These are phyloP conservation scores for Dioctria linearis DNA, from an alignment of 2,888 invertebrate genomes.

Conservation along the genomic window DNA sequence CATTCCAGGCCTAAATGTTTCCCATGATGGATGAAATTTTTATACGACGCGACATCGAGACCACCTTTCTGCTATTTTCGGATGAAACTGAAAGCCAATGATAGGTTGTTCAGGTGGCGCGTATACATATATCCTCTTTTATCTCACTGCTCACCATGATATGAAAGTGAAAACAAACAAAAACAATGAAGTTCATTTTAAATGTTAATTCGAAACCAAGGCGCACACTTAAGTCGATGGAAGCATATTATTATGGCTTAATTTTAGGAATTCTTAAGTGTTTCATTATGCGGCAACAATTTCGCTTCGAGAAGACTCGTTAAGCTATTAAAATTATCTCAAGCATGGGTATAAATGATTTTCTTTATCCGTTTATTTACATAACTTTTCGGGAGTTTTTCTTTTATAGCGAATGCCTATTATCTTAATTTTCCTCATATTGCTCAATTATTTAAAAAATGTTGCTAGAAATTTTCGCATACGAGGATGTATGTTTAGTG, in stretches of 20 bases:
- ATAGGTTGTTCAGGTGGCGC: not conserved
- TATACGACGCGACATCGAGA: not conserved
- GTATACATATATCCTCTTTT: not conserved
- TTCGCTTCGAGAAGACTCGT: constrained; percentile 4
- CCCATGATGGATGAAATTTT: constrained; percentile 39
- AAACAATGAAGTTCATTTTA: not conserved
- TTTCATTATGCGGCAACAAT: constrained; percentile 21
- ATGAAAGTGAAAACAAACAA: constrained; percentile 35
- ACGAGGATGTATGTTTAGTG: too few species aligned
- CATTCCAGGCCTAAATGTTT: constrained; percentile 9
- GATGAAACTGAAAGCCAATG: constrained; percentile 1
- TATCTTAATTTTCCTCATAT: too few species aligned
- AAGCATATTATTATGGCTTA: not conserved
- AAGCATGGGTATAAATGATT: not conserved
- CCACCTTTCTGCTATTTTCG: not conserved
- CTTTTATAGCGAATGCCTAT: not conserved
- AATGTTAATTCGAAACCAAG: constrained; percentile 2
- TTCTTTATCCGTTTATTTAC: too few species aligned
- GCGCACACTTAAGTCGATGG: not conserved
- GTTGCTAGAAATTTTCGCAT: too few species aligned
- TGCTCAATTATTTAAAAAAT: too few species aligned
- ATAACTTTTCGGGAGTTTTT: not conserved
- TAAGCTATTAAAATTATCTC: constrained; percentile 40
- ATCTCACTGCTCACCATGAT: not conserved
- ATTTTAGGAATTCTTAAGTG: constrained; percentile 34